Base-by-base conservation (phyloP, 2,797 vertebrate genomes). In the Brachyalestes nurse region DNA sequence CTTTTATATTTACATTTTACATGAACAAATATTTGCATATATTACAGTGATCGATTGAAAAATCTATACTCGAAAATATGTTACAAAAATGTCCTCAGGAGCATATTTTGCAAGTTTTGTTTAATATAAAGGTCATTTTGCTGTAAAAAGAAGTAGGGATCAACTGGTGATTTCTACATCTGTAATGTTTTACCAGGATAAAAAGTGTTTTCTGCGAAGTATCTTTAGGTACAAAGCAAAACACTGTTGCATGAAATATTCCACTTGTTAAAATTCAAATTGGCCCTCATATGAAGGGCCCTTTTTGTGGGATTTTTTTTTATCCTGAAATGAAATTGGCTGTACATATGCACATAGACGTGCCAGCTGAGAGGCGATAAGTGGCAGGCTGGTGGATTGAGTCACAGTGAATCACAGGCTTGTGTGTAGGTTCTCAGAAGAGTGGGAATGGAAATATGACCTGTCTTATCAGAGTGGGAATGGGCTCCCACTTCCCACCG, bases 371-470 rank as follows among this genome's bases (percentile, higher is more conserved):
- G 74, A 75, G 64, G 25, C 72, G 45, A 57, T 78, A 67, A 67
- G 65, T 75, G 47, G 12, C 74, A 67, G 53, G 64, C 57, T 85
- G 79, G 66, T 72, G 53, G 64, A 79, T 75, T 84, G 85, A 86
- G 55, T 83, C 79, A 77, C 21, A 14, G 76, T 87, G 81, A 85
- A 72, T 87, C 81, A 85, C 60, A 62, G 57, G 23, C 53, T 72
- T 25, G 55, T 69, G 42, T 85, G 81, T 82, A 85, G 85, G 85
- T 69, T 77, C 75, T 81, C 38, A 55, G 58, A 9, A 45, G 72
- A 74, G 72, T 57, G 38, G 81, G 74, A 79, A 82, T 53, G 73
- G 74, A 75, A 82, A 81, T 70, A 66, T 79, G 73, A 78, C 75
- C 45, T 61, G 76, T 61, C 80, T 72, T 40, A 70, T 75, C 72